Evolutionary conservation across 1,140 invertebrate species (phyloP).

Genomic region (Dryas iulia): DNA sequence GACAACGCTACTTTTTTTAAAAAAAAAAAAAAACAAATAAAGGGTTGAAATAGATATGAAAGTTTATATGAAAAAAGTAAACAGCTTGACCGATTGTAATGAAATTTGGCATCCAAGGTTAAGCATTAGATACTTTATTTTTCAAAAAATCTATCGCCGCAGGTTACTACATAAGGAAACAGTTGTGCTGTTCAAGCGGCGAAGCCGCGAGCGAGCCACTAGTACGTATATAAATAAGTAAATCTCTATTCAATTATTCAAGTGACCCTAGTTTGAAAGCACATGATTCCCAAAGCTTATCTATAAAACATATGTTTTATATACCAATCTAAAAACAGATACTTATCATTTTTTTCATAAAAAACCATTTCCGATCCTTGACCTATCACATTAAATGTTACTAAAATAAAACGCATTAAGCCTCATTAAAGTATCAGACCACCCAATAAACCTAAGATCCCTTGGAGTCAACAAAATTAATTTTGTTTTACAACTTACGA

Average conservation of each 20-base stretch:
- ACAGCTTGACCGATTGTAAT: too few relatives aligned
- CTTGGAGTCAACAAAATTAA: constrained; percentile 42
- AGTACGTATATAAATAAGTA: too few relatives aligned
- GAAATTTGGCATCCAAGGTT: too few relatives aligned
- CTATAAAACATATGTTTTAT: not conserved
- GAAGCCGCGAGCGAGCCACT: too few relatives aligned
- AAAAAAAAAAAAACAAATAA: too few relatives aligned
- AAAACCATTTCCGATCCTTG: constrained; percentile 39
- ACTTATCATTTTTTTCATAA: constrained; percentile 22
- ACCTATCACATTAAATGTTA: constrained; percentile 43
- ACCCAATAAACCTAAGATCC: constrained; percentile 58
- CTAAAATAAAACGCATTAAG: constrained; percentile 55
- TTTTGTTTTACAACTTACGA: not conserved
- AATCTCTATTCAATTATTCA: not conserved
- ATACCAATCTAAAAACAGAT: constrained; percentile 7
- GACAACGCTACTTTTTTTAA: too few relatives aligned
- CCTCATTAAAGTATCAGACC: constrained; percentile 55
- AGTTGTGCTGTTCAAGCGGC: too few relatives aligned
- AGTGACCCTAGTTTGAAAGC: not conserved
- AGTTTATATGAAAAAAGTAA: too few relatives aligned
- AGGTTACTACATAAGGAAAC: too few relatives aligned
- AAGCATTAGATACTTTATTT: too few relatives aligned
- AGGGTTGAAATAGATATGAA: too few relatives aligned
- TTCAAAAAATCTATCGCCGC: too few relatives aligned
- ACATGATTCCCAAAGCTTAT: not conserved